Evolutionary conservation across 2,797 vertebrate genomes (phyloP).

Genomic region (Gambelia wislizenii): DNA sequence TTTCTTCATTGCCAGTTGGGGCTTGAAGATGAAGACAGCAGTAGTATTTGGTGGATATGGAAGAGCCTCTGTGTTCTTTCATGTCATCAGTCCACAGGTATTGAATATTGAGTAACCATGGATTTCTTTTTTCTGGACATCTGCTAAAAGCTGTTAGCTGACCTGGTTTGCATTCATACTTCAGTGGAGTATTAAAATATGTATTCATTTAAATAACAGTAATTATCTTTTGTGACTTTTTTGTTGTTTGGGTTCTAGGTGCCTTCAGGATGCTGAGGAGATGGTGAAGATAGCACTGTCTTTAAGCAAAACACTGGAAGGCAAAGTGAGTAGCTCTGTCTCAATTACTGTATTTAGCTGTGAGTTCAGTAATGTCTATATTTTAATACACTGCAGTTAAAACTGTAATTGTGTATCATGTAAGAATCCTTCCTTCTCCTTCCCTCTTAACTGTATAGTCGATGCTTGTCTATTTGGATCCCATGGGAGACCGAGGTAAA

Average conservation of each 20-base stretch:
- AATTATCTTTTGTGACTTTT: constrained; percentile 24
- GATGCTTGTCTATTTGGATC: no score
- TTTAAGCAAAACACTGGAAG: constrained; percentile 86
- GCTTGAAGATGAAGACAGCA: neutral
- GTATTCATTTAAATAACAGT: neutral
- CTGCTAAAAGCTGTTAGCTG: neutral
- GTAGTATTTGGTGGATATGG: neutral
- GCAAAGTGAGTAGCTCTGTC: constrained; percentile 82
- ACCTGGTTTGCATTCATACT: neutral
- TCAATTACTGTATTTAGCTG: neutral
- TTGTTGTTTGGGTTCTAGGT: constrained; percentile 78
- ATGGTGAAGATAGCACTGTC: constrained; percentile 88
- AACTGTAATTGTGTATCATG: neutral
- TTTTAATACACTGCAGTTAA: neutral
- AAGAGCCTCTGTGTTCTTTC: neutral
- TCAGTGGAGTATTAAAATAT: neutral
- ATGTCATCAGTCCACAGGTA: neutral
- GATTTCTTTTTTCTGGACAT: neutral
- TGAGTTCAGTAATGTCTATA: neutral
- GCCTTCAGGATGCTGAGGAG: constrained; percentile 91
- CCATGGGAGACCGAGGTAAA: no score
- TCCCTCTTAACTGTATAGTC: no score
- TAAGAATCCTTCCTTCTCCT: neutral
- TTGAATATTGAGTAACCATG: no score
- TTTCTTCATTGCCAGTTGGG: neutral